These are phyloP conservation scores for Gymnothorax reevesii DNA, from an alignment of 2,797 vertebrate genomes.

Conservation along the genomic window DNA sequence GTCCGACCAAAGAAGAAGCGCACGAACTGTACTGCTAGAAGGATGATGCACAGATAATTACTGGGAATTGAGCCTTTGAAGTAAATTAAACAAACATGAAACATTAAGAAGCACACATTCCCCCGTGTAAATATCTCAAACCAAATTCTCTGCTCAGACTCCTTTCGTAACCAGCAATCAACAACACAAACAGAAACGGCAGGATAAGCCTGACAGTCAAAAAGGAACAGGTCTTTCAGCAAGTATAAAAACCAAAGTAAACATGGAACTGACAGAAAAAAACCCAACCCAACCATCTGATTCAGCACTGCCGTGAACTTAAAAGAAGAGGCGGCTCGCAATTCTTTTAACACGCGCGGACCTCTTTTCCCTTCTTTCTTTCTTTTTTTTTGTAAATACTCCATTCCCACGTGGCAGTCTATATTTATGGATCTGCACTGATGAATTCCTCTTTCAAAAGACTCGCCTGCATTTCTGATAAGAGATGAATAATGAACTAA, in stretches of 20 bases:
- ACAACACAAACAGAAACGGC: background rate
- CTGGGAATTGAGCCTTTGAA: background rate
- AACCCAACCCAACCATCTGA: background rate
- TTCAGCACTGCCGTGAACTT: background rate
- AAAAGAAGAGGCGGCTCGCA: background rate
- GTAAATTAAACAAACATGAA: constrained; percentile 3
- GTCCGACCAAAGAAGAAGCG: background rate
- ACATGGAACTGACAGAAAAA: background rate
- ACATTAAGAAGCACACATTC: background rate
- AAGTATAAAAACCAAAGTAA: background rate
- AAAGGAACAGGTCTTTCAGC: background rate
- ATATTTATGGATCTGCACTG: background rate
- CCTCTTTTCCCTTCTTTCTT: background rate
- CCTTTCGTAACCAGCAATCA: background rate
- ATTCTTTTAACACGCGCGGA: background rate
- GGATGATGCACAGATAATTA: background rate
- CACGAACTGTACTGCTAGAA: background rate
- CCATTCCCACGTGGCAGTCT: background rate
- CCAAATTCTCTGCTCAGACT: background rate
- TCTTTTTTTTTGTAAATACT: background rate
- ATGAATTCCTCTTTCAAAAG: background rate
- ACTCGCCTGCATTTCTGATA: background rate
- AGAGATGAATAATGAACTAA: background rate
- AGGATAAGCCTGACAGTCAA: background rate
- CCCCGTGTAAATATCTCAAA: background rate